A percentile compares a stretch with the other conserved stretches of the same genome.
phyloP scores from a whole-genome alignment of 53 echinoderm and acorn worm species.

The Apostichopus leukothele region DNA sequence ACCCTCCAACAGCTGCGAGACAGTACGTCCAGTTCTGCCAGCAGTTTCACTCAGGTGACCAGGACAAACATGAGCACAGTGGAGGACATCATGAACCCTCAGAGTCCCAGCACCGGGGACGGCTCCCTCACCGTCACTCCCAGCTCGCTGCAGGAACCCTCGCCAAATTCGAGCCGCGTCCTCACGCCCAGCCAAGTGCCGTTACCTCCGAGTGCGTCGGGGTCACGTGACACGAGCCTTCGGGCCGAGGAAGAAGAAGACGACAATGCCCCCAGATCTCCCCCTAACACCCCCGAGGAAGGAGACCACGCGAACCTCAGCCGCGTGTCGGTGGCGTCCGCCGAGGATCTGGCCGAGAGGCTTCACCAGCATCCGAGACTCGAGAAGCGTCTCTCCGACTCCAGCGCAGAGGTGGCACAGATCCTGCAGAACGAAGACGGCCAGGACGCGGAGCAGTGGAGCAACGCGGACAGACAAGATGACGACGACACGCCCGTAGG shows the following conservation, averaged over 20 bases:
- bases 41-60: conserved; percentile 90
- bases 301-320: conserved; percentile 52
- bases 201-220: conserved; percentile 32
- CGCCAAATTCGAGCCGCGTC: conserved; percentile 32
- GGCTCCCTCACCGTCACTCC: conserved; percentile 85
- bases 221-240: conserved; percentile 26
- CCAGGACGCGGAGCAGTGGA: conserved; percentile 47
- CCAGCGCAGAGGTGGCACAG: conserved; percentile 93
- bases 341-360: conserved; percentile 69
- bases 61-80: conserved; percentile 63
- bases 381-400: conserved; percentile 89
- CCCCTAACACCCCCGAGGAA: conserved; percentile 83
- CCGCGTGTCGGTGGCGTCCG: conserved; percentile 44
- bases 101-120: conserved; percentile 62
- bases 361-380: conserved; percentile 73
- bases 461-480: conserved; percentile 49
- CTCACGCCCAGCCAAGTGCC: conserved; percentile 57
- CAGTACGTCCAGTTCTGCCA: conserved; percentile 69
- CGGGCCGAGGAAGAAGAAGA: conserved; percentile 47
- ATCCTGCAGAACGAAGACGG: conserved; percentile 61
- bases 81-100: conserved; percentile 76
- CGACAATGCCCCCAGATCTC: conserved; percentile 73
- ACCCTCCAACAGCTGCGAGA: conserved; percentile 65
- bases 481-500: conserved; percentile 21
- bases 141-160: conserved; percentile 47